Conservation (phyloP, 2,888 invertebrate genomes). For the Bimastos eiseni region DNA sequence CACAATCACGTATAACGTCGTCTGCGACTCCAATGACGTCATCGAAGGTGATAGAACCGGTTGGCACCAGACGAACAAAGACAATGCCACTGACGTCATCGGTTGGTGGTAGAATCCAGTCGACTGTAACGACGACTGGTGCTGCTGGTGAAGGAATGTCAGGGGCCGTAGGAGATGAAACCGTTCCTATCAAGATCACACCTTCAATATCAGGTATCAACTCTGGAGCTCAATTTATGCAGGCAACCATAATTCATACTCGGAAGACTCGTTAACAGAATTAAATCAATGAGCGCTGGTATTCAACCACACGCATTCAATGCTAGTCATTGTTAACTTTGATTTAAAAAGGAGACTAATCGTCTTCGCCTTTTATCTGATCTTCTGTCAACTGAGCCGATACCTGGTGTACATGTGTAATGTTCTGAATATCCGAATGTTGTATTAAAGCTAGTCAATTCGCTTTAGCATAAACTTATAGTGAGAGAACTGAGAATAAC, state of each 20-base stretch:
- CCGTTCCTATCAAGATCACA: neutral
- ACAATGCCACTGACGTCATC: conserved; percentile 7
- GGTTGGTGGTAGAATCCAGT: neutral
- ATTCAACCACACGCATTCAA: neutral
- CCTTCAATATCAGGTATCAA: neutral
- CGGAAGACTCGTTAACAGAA: neutral
- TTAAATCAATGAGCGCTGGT: neutral
- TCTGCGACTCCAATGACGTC: neutral
- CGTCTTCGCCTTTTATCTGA: neutral
- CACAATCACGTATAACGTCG: neutral
- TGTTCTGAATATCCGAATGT: neutral
- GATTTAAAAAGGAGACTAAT: neutral
- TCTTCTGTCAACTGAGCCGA: neutral
- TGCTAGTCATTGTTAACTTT: neutral
- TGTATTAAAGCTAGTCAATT: neutral
- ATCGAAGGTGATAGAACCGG: neutral
- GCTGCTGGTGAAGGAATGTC: neutral
- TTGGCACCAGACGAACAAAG: neutral
- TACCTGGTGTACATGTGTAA: neutral
- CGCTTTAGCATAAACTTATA: neutral
- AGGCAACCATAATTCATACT: neutral
- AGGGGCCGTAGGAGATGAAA: neutral
- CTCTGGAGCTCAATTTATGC: neutral
- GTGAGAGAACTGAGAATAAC: too few relatives aligned
- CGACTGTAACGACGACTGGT: neutral